Base-by-base conservation (phyloP, 2,113 vertebrate species). In the Eubucco bourcierii region DNA sequence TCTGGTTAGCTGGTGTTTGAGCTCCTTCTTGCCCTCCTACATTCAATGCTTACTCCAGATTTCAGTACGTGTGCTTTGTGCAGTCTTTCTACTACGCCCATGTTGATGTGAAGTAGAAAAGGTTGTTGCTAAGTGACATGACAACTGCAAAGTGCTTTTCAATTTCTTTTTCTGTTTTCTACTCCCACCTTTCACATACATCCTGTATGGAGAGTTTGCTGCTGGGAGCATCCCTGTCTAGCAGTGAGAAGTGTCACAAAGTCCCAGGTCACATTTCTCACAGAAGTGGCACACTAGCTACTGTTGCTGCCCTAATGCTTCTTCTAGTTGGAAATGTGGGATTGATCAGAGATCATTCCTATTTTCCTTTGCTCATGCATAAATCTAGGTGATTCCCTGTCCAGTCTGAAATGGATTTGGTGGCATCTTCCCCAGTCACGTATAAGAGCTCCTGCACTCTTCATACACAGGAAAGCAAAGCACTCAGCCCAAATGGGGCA, bases 111-210 rank as follows among this genome's bases (percentile, higher is more conserved):
- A 87, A 87, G 39, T 19, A 75, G 88, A 61, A 93, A 60, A 76
- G 61, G 59, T 84, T 88, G 81, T 89, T 93, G 93, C 95, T 94
- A 87, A 92, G 94, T 92, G 90, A 94, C 81, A 90, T 88, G 90
- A 95, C 64, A 84, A 94, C 94, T 88, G 80, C 84, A 95, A 96
- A 93, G 70, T 33, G 52, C 91, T 94, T 86, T 90, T 94, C 90
- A 80, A 82, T 90, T 74, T 95, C 64, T 86, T 79, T 75, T 70
- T 87, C 86, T 93, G 90, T 88, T 94, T 95, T 92, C 89, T 88
- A 67, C 95, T 94, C 92, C 94, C 95, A 96, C 93, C 77, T 94
- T 97, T 83, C 75, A 37, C 73, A 34, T 61, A 88, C 89, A 76
- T 71, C 90, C 92, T 95, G 67, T 77, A 44, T 2, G 50, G 78